These are phyloP conservation scores for Morpho achilles DNA, from an alignment of 2,888 invertebrate species.

Conservation along the genomic window DNA sequence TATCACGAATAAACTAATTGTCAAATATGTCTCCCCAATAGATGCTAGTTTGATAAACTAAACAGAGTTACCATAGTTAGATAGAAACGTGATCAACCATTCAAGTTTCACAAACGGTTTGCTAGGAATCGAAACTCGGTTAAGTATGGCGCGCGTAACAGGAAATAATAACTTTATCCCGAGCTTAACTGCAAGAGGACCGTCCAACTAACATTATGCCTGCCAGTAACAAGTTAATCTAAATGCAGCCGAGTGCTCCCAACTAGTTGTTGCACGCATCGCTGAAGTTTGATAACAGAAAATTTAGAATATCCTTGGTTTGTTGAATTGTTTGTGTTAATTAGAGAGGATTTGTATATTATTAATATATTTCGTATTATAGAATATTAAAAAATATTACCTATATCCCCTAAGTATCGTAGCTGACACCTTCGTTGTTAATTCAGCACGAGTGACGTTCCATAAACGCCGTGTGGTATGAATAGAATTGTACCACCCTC, in stretches of 20 bases:
- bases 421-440: no score
- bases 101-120: conserved; percentile 68
- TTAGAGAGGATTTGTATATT: conserved; percentile 41
- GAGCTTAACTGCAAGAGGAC: conserved; percentile 67
- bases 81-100: conserved; percentile 70
- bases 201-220: conserved; percentile 75
- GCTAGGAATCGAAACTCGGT: conserved; percentile 69
- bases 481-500: no score
- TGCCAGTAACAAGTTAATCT: conserved; percentile 78
- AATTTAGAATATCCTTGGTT: conserved; percentile 56
- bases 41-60: conserved; percentile 57
- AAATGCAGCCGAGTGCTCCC: conserved; percentile 71
- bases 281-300: conserved; percentile 68
- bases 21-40: conserved; percentile 40
- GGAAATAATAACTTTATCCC: conserved; percentile 77
- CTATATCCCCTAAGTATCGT: neutral
- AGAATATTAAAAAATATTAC: neutral
- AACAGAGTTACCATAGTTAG: conserved; percentile 61
- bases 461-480: no score
- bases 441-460: no score
- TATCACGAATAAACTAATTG: conserved; percentile 9
- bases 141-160: conserved; percentile 69
- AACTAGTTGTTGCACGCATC: conserved; percentile 66
- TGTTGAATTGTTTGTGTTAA: conserved; percentile 24
- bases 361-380: neutral